phyloP scores from a whole-genome alignment of 2,888 invertebrate genomes.

The Cantharis flavilabris region DNA sequence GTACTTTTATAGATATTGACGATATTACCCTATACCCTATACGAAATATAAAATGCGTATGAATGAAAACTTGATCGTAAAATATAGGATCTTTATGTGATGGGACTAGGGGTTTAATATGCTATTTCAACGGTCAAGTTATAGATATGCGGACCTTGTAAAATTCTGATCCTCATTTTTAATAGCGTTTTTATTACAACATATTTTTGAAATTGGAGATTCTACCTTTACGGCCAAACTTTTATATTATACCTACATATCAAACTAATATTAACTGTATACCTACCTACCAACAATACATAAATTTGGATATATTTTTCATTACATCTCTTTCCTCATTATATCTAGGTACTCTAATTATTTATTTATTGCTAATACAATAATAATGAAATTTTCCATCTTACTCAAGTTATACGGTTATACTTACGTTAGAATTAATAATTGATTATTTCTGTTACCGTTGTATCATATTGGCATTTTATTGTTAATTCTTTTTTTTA shows the following conservation, averaged over 20 bases:
- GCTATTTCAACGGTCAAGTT: conserved; percentile 26
- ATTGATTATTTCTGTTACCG: too few species aligned
- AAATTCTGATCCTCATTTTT: conserved; percentile 26
- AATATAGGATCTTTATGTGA: conserved; percentile 24
- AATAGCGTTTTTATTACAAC: conserved; percentile 19
- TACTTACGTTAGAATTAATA: too few species aligned
- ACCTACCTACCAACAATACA: not conserved
- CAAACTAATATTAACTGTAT: not conserved
- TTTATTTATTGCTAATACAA: not conserved
- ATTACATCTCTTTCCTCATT: not conserved
- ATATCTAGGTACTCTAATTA: not conserved
- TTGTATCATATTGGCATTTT: too few species aligned
- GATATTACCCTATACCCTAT: conserved; percentile 17
- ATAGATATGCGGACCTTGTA: conserved; percentile 26
- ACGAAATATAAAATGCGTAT: conserved; percentile 27
- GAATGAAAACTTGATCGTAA: conserved; percentile 30
- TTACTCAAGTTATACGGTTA: too few species aligned
- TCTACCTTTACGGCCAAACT: not conserved
- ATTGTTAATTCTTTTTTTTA: too few species aligned
- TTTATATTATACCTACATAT: not conserved
- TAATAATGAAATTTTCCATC: too few species aligned
- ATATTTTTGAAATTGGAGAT: conserved; percentile 3
- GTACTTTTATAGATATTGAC: conserved; percentile 22
- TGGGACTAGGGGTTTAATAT: conserved; percentile 28
- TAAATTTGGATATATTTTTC: not conserved